phyloP scores from a whole-genome alignment of 1,140 invertebrate species.

The Harlomillsia oculata region DNA sequence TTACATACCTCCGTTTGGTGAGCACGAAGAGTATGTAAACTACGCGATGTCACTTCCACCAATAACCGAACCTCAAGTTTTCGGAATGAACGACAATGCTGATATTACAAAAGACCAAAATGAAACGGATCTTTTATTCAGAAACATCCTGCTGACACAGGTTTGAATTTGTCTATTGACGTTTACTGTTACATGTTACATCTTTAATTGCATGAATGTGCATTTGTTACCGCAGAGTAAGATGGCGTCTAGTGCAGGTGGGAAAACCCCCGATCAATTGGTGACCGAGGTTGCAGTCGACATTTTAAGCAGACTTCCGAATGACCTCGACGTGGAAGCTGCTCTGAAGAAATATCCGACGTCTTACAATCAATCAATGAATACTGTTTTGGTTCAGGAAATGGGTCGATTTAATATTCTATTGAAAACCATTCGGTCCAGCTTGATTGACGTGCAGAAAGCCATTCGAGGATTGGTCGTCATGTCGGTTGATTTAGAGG shows the following conservation, averaged over 20 bases:
- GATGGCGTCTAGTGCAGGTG: slow-evolving; percentile 43
- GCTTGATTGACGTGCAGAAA: slow-evolving; percentile 68
- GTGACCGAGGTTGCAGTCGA: slow-evolving; percentile 59
- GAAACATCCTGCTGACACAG: slow-evolving; percentile 73
- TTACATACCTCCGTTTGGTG: slow-evolving; percentile 60
- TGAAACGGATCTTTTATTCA: slow-evolving; percentile 70
- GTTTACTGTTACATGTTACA: not conserved
- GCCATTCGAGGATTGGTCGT: slow-evolving; percentile 72
- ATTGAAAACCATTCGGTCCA: slow-evolving; percentile 58
- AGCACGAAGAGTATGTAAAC: slow-evolving; percentile 64
- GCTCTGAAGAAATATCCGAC: slow-evolving; percentile 66
- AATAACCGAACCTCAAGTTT: slow-evolving; percentile 71
- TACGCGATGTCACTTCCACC: slow-evolving; percentile 69
- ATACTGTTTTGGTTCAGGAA: slow-evolving; percentile 86
- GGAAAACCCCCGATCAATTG: slow-evolving; percentile 54
- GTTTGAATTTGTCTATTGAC: slow-evolving; percentile 43
- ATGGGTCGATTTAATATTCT: slow-evolving; percentile 82
- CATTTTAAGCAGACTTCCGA: slow-evolving; percentile 61
- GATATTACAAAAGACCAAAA: slow-evolving; percentile 88
- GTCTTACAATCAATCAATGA: slow-evolving; percentile 75
- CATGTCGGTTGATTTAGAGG: slow-evolving; percentile 77
- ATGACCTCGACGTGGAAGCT: slow-evolving; percentile 57
- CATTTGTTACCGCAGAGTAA: slow-evolving; percentile 36
- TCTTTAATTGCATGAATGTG: not conserved
- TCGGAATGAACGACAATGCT: slow-evolving; percentile 88